These are phyloP conservation scores for Mythimna lalbum DNA, from an alignment of 2,888 invertebrate genomes.

Conservation along the genomic window DNA sequence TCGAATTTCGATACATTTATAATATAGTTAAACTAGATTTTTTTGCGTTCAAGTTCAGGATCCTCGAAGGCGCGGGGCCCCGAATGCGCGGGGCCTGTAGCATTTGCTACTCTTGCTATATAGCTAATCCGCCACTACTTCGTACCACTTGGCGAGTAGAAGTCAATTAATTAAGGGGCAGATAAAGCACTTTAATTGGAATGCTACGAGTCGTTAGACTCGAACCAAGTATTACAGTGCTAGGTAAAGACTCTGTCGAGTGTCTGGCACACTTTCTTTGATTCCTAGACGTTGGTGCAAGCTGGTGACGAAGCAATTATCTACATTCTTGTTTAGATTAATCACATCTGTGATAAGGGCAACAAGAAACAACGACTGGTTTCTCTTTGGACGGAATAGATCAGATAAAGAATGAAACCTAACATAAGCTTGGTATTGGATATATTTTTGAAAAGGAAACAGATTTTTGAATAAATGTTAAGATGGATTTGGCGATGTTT, in stretches of 20 bases:
- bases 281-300: constrained; percentile 23
- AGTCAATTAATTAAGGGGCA: constrained; percentile 44
- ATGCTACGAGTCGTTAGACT: constrained; percentile 32
- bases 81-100: too few species aligned
- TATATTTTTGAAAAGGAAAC: not conserved
- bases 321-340: constrained; percentile 8
- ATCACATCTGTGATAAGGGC: not conserved
- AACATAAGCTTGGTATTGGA: not conserved
- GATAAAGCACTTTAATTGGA: constrained; percentile 45
- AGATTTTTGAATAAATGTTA: not conserved
- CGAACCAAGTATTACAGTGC: not conserved
- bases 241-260: constrained; percentile 23
- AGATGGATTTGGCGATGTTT: too few species aligned
- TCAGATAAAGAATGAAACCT: not conserved
- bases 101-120: too few species aligned
- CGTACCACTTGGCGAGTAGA: not conserved
- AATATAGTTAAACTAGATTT: too few species aligned
- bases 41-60: too few species aligned
- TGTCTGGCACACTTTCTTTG: constrained; percentile 53
- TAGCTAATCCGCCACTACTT: too few species aligned
- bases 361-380: not conserved
- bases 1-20: too few species aligned
- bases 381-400: not conserved
- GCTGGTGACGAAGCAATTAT: constrained; percentile 2
- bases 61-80: too few species aligned